Evolutionary conservation across 2,888 invertebrate genomes (phyloP).

Genomic region (Oscheius sp.): DNA sequence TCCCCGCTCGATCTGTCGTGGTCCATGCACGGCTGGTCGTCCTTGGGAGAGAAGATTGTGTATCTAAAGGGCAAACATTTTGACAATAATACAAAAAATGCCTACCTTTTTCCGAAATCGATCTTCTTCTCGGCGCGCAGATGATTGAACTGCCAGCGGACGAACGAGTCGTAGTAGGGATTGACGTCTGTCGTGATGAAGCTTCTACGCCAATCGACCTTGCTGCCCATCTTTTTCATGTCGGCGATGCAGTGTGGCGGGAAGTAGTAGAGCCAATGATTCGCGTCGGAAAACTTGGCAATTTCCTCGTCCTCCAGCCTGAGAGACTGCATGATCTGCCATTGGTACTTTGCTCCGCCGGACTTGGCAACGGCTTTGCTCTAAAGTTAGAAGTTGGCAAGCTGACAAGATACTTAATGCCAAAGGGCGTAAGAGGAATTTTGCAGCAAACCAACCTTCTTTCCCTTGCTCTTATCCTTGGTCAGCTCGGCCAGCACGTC

Average conservation of each 20-base stretch:
- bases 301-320: conserved; percentile 93
- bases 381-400: conserved; percentile 74
- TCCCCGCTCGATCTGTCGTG: conserved; percentile 95
- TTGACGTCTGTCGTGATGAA: conserved; percentile 98
- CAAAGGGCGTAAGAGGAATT: background rate
- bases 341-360: conserved; percentile 90
- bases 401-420: too few species aligned
- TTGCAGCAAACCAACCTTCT: conserved; percentile 77
- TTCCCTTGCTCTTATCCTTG: conserved; percentile 90
- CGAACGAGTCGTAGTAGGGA: conserved; percentile 96
- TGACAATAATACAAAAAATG: background rate
- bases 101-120: conserved; percentile 89
- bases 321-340: conserved; percentile 97
- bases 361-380: conserved; percentile 94
- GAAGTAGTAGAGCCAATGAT: conserved; percentile 96
- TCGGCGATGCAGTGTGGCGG: conserved; percentile 90
- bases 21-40: conserved; percentile 99
- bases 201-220: conserved; percentile 97
- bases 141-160: conserved; percentile 93
- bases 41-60: conserved; percentile 93
- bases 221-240: conserved; percentile 88
- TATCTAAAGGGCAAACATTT: conserved; percentile 76
- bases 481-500: conserved; percentile 76
- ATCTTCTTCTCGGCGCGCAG: conserved; percentile 87
- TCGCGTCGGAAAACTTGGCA: conserved; percentile 86